These are phyloP conservation scores for Pachymerium ferrugineum DNA, from an alignment of 2,888 invertebrate species.

Conservation along the genomic window DNA sequence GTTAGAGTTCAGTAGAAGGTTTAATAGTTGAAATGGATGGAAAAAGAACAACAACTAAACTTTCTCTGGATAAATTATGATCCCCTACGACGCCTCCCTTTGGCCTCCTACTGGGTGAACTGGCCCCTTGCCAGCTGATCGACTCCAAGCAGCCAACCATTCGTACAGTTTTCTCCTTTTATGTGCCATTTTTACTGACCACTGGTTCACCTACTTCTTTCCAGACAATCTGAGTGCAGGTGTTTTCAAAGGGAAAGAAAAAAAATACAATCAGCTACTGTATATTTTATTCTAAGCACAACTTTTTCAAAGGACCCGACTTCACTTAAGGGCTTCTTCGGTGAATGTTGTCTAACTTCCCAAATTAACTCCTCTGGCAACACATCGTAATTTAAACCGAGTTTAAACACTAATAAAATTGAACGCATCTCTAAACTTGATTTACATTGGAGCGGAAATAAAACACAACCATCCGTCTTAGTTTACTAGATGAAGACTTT, in stretches of 20 bases:
- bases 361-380: no score
- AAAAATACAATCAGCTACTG: no score
- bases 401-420: no score
- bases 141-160: not conserved
- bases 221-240: not conserved
- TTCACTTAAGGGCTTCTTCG: no score
- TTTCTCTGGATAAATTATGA: conserved; percentile 8
- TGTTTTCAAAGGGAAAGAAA: not conserved
- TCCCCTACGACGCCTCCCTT: not conserved
- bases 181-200: not conserved
- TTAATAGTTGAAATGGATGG: not conserved
- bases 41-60: conserved; percentile 1
- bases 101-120: not conserved
- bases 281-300: no score
- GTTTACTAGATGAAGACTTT: no score
- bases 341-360: no score
- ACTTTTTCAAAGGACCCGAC: no score
- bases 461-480: no score
- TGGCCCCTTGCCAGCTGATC: not conserved
- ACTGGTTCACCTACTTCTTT: not conserved
- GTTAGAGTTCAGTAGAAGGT: not conserved
- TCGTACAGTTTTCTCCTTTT: not conserved
- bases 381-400: no score
- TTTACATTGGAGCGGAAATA: no score
- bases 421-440: no score